Base-by-base conservation (phyloP, 2,113 vertebrate genomes). In the Meriones unguiculatus region DNA sequence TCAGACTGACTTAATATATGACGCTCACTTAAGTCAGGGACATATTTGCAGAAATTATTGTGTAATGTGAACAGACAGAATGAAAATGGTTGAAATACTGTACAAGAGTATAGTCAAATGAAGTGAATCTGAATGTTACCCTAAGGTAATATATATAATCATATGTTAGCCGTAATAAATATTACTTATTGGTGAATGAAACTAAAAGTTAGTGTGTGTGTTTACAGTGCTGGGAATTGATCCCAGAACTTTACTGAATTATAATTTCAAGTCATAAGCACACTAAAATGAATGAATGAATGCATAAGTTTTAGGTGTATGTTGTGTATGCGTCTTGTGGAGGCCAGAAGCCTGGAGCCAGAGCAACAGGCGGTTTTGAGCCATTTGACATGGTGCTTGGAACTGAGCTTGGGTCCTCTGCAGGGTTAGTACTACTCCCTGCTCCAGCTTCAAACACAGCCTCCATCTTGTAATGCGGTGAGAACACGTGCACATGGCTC, bases 401-500 rank as follows among this genome's bases (percentile, higher is more conserved):
- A 28, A 84, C n/a, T 17, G n/a, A 24, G 28, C n/a, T 1, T 64
- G 24, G 52, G n/a, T 64, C 57, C 57, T 82, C 57, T 82, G 57
- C 35, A 20, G n/a, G 70, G n/a, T 18, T 17, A 3, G n/a, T 17
- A 72, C 25, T 5, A 24, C n/a, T 75, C 57, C 46, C 32, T 12
- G 76, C 57, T 85, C 50, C 50, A 81, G 72, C 6, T 62, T 35
- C 20, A 72, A 52, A 11, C 15, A 22, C 35, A 46, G 3, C 10
- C 4, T 91, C 64, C 54, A 15, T 41, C 28, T 28, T 46, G 46
- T 9, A 65, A 62, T 0, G 0, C 67, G n/a, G 13, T 14, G 2
- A 38, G 73, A 59, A 25, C 12, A 22, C 10, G 9, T 1, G 22
- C 22, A 18, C 18, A 7, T 0, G 54, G 1, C 0, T 64, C 4